phyloP scores from a whole-genome alignment of 2,888 invertebrate genomes.

The Pandemis heparana region DNA sequence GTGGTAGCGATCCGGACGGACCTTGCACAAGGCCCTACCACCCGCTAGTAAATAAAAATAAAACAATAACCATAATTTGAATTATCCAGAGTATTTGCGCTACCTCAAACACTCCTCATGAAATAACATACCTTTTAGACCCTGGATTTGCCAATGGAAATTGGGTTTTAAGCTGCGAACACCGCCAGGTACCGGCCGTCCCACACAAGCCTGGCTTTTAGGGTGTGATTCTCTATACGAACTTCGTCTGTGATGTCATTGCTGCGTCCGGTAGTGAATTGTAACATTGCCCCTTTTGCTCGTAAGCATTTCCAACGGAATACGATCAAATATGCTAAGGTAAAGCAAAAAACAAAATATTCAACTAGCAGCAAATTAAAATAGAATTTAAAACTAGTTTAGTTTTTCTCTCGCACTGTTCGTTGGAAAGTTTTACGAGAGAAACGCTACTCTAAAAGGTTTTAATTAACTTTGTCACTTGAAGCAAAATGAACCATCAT shows the following conservation, averaged over 20 bases:
- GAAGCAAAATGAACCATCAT: constrained; percentile 6
- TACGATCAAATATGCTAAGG: too few relatives aligned
- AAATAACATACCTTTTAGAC: constrained; percentile 58
- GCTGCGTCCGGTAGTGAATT: too few relatives aligned
- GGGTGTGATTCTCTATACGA: not conserved
- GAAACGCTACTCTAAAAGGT: not conserved
- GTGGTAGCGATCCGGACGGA: too few relatives aligned
- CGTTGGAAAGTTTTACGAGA: not conserved
- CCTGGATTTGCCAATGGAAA: constrained; percentile 73
- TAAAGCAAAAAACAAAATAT: too few relatives aligned
- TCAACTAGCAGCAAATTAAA: not conserved
- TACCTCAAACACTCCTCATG: not conserved
- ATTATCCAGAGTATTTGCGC: not conserved
- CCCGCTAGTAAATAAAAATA: too few relatives aligned
- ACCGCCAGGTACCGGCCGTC: constrained; percentile 44
- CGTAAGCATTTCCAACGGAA: too few relatives aligned
- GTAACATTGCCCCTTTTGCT: too few relatives aligned
- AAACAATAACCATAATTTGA: not conserved
- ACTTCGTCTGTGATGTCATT: too few relatives aligned
- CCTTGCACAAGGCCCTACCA: too few relatives aligned
- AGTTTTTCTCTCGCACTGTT: not conserved
- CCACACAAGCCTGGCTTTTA: not conserved
- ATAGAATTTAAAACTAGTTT: not conserved
- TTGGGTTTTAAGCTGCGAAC: constrained; percentile 74
- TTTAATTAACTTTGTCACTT: constrained; percentile 13